Base-by-base conservation (phyloP, 37 sponge, comb jelly and placozoan species). In the Crambe crambe region DNA sequence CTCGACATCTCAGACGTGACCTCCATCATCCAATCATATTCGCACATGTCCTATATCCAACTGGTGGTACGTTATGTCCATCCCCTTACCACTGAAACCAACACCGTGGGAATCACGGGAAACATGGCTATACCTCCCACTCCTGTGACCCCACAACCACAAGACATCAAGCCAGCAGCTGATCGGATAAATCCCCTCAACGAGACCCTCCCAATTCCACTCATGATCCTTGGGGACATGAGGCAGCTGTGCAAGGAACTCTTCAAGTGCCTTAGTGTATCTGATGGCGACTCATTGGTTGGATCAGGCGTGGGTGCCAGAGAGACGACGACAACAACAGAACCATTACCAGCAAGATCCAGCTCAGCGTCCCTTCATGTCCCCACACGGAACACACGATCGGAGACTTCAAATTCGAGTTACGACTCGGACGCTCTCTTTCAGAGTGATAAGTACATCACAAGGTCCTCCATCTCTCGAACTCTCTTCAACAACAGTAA, bases 11-110 rank as follows among this genome's bases (percentile, higher is more conserved):
- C 73, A 21, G 35, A 37, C 2, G 87, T 78, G 31, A 82, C 91
- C 3, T 41, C 74, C 5, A 60, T 68, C 32, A 75, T 91, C 29
- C 71, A 67, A 39, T 0, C 39, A 5, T 31, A 18, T 5, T 41
- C 60, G 3, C 39, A 20, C 1, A 29, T 58, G 60, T 38, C 56
- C 36, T 10, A 67, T 2, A 30, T 80, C 30, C 87, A 87, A 51
- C 68, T 87, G 3, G 10, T 81, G 27, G 83, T 81, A 2, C 59
- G 88, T 2, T 87, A 77, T 47, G 68, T 87, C 44, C 88, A 87
- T 65, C 78, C 85, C 42, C n/a, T 63, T 25, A 58, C 26, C 26
- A 9, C 35, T 1, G 26, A 20, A 5, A 70, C 71, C 1, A 31
- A 31, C 3, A 31, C 66, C 3, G 35, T 3, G 15, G 66, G 66